Evolutionary conservation across 2,888 invertebrate genomes (phyloP).

Genomic region (Lochmaea crataegi): DNA sequence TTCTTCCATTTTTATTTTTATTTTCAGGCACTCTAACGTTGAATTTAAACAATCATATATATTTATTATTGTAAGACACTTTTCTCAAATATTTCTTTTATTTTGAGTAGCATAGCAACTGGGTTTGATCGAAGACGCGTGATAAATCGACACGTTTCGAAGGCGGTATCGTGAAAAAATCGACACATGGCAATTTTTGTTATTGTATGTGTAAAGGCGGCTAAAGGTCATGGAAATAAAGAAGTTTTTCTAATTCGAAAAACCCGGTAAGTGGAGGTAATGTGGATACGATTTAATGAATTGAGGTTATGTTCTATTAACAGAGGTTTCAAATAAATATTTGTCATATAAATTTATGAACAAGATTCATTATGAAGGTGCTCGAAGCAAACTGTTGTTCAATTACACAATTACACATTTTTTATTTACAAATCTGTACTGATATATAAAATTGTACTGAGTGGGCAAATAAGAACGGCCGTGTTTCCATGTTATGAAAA

Average conservation of each 20-base stretch:
- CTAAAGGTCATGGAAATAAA: neutral
- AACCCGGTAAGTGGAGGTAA: too few relatives aligned
- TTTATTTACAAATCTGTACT: too few relatives aligned
- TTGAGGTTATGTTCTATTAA: too few relatives aligned
- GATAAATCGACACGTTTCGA: slow-evolving; percentile 40
- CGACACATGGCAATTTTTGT: slow-evolving; percentile 20
- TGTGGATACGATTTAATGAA: too few relatives aligned
- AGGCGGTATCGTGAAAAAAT: slow-evolving; percentile 17
- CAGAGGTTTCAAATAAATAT: too few relatives aligned
- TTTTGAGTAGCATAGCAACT: slow-evolving; percentile 48
- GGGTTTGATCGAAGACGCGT: slow-evolving; percentile 51
- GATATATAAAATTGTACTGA: too few relatives aligned
- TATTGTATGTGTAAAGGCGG: neutral
- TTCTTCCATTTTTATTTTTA: slow-evolving; percentile 32
- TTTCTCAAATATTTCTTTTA: slow-evolving; percentile 28
- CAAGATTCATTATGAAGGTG: too few relatives aligned
- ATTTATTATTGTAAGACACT: slow-evolving; percentile 29
- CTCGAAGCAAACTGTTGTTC: too few relatives aligned
- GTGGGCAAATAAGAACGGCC: too few relatives aligned
- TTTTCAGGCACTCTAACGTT: slow-evolving; percentile 15
- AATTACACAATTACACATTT: too few relatives aligned
- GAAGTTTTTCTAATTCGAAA: neutral
- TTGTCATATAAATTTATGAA: too few relatives aligned
- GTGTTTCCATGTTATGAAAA: too few relatives aligned
- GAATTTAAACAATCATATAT: slow-evolving; percentile 34